These are phyloP conservation scores for Tilapia sparmanii DNA, from an alignment of 2,113 vertebrate genomes.

Conservation along the genomic window DNA sequence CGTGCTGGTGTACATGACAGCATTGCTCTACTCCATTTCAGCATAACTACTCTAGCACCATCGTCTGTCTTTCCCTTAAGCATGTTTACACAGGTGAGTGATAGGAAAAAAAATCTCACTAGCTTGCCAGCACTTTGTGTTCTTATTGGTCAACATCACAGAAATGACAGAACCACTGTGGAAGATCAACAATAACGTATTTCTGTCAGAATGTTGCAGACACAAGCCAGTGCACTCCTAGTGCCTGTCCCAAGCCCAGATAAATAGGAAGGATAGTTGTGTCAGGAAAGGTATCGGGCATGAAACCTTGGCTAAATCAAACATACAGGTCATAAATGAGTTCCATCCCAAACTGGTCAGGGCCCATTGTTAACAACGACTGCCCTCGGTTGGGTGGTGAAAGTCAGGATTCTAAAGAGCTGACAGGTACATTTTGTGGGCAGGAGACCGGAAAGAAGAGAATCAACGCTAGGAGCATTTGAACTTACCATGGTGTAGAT, in stretches of 20 bases:
- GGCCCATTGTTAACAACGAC: not conserved
- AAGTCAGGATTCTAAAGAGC: not conserved
- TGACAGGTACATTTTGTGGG: not conserved
- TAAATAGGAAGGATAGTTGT: not conserved
- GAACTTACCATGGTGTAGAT: not conserved
- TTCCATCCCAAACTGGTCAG: not conserved
- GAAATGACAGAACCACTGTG: not conserved
- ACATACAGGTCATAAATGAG: not conserved
- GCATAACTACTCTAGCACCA: not conserved
- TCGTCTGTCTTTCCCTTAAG: not conserved
- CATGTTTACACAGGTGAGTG: not conserved
- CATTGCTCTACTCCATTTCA: not conserved
- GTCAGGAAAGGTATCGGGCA: not conserved
- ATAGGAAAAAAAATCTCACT: not conserved
- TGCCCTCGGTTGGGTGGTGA: not conserved
- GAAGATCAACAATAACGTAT: not conserved
- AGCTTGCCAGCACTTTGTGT: not conserved
- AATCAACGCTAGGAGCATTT: not conserved
- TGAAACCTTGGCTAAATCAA: not conserved
- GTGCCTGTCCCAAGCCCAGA: fast-evolving
- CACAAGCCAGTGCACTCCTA: not conserved
- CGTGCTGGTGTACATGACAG: not conserved
- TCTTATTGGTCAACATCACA: not conserved
- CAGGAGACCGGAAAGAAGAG: not conserved
- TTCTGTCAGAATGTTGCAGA: not conserved